phyloP scores from a whole-genome alignment of 2,797 vertebrate genomes.

The Parambassis ranga region DNA sequence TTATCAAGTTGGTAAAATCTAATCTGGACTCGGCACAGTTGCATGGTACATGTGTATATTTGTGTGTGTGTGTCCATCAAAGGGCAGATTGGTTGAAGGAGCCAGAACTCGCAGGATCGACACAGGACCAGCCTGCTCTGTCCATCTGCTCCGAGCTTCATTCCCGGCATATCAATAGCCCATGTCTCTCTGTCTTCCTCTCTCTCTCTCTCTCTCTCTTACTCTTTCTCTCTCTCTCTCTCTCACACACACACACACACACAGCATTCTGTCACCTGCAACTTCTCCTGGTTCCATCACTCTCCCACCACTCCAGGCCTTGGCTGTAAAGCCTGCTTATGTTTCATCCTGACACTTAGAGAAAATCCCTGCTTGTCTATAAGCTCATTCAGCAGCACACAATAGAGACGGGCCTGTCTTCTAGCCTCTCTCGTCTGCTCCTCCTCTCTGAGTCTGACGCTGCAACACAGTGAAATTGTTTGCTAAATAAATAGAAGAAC shows the following conservation, averaged over 20 bases:
- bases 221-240: background rate
- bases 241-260: slow-evolving; percentile 11
- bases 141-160: slow-evolving; percentile 80
- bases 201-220: background rate
- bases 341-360: slow-evolving; percentile 69
- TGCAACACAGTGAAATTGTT: slow-evolving; percentile 27
- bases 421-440: slow-evolving; percentile 21
- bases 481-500: slow-evolving; percentile 50
- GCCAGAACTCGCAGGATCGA: slow-evolving; percentile 74
- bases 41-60: slow-evolving; percentile 15
- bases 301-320: slow-evolving; percentile 57
- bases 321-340: slow-evolving; percentile 68
- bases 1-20: slow-evolving; percentile 49
- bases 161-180: slow-evolving; percentile 76
- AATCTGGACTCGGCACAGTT: slow-evolving; percentile 31
- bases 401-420: slow-evolving; percentile 52
- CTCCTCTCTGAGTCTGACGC: slow-evolving; percentile 8
- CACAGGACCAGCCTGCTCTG: slow-evolving; percentile 74
- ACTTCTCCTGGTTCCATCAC: slow-evolving; percentile 65
- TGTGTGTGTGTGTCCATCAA: slow-evolving; percentile 55
- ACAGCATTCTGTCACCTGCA: slow-evolving; percentile 59
- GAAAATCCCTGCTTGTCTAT: slow-evolving; percentile 65
- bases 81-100: slow-evolving; percentile 50
- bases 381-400: slow-evolving; percentile 59
- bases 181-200: slow-evolving; percentile 33